Percentiles rank a stretch among this genome's conserved stretches.
Evolutionary conservation across 2,113 vertebrate genomes (phyloP).

Genomic region (Apteryx owenii): DNA sequence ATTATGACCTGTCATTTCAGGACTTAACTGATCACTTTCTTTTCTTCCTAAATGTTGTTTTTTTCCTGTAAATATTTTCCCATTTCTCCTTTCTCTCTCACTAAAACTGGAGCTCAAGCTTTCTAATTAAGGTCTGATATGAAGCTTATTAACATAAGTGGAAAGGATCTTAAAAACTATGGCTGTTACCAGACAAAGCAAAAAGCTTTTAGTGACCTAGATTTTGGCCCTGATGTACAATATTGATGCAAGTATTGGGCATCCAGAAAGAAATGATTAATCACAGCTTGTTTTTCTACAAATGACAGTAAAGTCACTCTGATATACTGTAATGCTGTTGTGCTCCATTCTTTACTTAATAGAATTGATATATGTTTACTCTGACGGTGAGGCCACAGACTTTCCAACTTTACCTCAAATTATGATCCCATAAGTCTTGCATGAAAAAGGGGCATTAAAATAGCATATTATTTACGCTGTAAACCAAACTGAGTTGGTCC

Average conservation of each 20-base stretch:
- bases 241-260: neutral
- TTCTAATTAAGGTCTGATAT: neutral
- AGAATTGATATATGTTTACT: neutral
- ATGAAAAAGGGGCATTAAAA: neutral
- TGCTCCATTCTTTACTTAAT: neutral
- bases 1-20: neutral
- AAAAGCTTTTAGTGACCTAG: constrained; percentile 44
- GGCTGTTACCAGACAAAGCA: neutral
- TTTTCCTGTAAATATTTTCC: neutral
- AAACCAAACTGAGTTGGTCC: constrained; percentile 7
- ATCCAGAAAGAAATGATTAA: neutral
- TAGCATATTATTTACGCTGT: neutral
- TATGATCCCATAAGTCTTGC: neutral
- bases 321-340: neutral
- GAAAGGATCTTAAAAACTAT: neutral
- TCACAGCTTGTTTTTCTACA: neutral
- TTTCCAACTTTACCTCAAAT: constrained; percentile 10
- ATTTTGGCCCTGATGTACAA: neutral
- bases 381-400: neutral
- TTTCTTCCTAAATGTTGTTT: neutral
- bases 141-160: neutral
- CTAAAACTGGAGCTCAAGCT: neutral
- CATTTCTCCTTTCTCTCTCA: neutral
- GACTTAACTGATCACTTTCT: neutral
- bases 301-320: neutral